Base-by-base conservation (phyloP, 2,113 vertebrate genomes). In the Melanocharis versteri region DNA sequence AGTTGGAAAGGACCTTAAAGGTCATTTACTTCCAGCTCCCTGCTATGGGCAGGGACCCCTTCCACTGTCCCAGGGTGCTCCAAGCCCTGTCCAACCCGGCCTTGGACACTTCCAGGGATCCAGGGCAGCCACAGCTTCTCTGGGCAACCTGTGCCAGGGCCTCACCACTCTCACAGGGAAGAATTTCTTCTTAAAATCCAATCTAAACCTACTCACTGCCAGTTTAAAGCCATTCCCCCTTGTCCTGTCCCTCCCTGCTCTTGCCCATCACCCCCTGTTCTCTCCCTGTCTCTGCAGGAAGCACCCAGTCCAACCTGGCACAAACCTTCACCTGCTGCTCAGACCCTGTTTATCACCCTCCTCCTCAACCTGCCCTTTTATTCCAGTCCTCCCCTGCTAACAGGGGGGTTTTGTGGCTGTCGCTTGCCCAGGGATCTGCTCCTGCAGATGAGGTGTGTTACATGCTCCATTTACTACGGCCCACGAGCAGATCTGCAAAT, bases 31-130 rank as follows among this genome's bases (percentile, higher is more conserved):
- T 62, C 17, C 31, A 68, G 2, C 15, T 2, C 30, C 19, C 18
- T 68, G 47, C 24, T 5, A 15, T n/a, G 39, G 44, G 11, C 47
- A 69, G n/a, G n/a, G 26, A 54, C 47, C 26, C 2, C 26, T 76
- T 7, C 30, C 30, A 40, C 70, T 13, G 2, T 7, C 14, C 26
- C 54, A 69, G 54, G 21, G 0, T 61, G 5, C 12, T 76, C 21
- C 37, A 51, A 66, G 15, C 15, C 27, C 5, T 0, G 0, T 40
- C 47, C 54, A 76, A 0, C 23, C 24, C 31, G 45, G 7, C n/a
- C 45, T 75, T 40, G 24, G 7, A 15, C 61, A 60, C 5, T 47
- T 13, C 47, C 70, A 73, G 40, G 85, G 19, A 54, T 70, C 31
- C 76, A 79, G 65, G 3, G 31, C 75, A 82, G 11, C 15, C 40